These are phyloP conservation scores for Nasonia longicornis DNA, from an alignment of 1,140 invertebrate genomes.

Conservation along the genomic window DNA sequence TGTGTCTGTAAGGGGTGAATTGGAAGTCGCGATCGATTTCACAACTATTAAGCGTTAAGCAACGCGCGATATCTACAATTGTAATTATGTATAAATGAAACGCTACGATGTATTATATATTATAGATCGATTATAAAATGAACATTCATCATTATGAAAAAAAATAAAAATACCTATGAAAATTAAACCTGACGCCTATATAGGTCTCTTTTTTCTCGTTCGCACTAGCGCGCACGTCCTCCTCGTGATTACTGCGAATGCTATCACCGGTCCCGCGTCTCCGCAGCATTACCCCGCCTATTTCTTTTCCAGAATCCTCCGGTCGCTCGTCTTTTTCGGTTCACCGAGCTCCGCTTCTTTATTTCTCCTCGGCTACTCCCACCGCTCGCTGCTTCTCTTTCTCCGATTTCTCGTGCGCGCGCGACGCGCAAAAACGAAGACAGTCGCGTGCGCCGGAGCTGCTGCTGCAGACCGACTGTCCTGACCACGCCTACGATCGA, in stretches of 20 bases:
- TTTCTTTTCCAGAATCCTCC: constrained; percentile 15
- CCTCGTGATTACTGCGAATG: constrained; percentile 29
- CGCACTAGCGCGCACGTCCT: not conserved
- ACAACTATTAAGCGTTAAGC: constrained; percentile 62
- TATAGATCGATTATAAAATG: constrained; percentile 70
- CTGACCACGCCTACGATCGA: constrained; percentile 59
- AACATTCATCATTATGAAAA: constrained; percentile 68
- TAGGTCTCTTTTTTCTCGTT: not conserved
- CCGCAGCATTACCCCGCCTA: constrained; percentile 11
- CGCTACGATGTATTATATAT: constrained; percentile 69
- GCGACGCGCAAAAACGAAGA: constrained; percentile 50
- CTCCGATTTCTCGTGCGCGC: constrained; percentile 36
- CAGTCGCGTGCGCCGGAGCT: constrained; percentile 38
- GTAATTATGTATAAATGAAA: constrained; percentile 66
- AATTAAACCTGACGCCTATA: constrained; percentile 54
- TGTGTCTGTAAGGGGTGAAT: not conserved
- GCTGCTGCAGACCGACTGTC: constrained; percentile 20
- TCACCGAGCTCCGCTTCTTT: constrained; percentile 15
- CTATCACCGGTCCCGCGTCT: constrained; percentile 25
- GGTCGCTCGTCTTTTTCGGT: constrained; percentile 10
- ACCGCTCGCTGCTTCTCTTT: constrained; percentile 29
- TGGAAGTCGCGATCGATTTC: constrained; percentile 54
- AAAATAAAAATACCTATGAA: constrained; percentile 62
- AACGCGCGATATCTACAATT: constrained; percentile 65
- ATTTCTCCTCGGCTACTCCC: constrained; percentile 26